phyloP scores from a whole-genome alignment of 2,888 invertebrate genomes.

The Leucozona laternaria region DNA sequence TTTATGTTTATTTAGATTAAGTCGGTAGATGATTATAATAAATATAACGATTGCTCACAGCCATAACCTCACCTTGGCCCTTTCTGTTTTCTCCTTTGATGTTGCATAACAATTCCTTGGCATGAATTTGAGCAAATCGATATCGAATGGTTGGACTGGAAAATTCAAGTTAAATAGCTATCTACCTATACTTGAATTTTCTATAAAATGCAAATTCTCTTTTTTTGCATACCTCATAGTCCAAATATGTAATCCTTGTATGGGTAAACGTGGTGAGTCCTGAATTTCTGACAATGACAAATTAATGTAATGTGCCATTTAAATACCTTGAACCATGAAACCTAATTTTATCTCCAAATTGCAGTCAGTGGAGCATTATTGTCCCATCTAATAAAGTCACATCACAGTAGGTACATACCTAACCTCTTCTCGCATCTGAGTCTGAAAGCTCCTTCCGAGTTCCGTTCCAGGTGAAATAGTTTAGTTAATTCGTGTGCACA shows the following conservation, averaged over 20 bases:
- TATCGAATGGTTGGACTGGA: not conserved
- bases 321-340: constrained; percentile 12
- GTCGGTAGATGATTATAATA: too few species aligned
- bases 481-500: constrained; percentile 11
- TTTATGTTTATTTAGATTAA: too few species aligned
- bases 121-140: not conserved
- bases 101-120: not conserved
- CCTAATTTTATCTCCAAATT: constrained; percentile 11
- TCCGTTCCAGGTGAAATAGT: not conserved
- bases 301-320: not conserved
- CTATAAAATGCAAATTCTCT: not conserved
- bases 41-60: too few species aligned
- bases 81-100: not conserved
- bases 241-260: not conserved
- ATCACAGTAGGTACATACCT: too few species aligned
- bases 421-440: too few species aligned
- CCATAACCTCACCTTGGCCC: not conserved
- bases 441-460: not conserved
- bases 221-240: not conserved
- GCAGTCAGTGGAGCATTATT: constrained; percentile 30
- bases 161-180: not conserved
- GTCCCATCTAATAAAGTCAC: constrained; percentile 45
- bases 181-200: not conserved
- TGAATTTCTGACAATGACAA: constrained; percentile 19
- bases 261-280: not conserved